Percentiles rank a stretch among this genome's conserved stretches.
Evolutionary conservation across 2,113 vertebrate species (phyloP).

Genomic region (Typhlomys cinereus): DNA sequence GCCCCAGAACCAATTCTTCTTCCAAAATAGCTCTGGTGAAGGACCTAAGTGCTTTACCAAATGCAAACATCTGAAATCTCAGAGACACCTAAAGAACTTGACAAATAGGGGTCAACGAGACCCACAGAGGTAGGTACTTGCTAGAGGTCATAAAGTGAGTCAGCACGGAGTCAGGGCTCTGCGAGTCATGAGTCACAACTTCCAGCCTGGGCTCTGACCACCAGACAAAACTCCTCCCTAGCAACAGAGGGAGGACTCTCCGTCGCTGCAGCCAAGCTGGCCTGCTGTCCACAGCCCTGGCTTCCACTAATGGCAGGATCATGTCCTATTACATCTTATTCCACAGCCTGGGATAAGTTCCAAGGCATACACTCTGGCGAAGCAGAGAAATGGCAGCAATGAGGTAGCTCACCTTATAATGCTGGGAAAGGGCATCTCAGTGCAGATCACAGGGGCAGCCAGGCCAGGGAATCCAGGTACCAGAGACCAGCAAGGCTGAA

Average conservation of each 20-base stretch:
- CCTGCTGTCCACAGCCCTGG: slow-evolving; percentile 11
- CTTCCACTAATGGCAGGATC: slow-evolving; percentile 25
- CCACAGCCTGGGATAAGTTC: slow-evolving; percentile 42
- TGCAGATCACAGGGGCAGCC: not conserved
- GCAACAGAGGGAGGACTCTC: slow-evolving; percentile 35
- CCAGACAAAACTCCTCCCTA: slow-evolving; percentile 53
- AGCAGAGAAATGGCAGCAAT: not conserved
- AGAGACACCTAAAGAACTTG: not conserved
- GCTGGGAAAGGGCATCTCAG: rapidly evolving
- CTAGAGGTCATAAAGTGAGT: slow-evolving; percentile 62
- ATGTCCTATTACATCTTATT: slow-evolving; percentile 61
- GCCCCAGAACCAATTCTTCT: not conserved
- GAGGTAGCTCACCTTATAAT: not conserved
- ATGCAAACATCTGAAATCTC: not conserved
- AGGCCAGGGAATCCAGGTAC: rapidly evolving
- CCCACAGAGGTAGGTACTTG: slow-evolving; percentile 29
- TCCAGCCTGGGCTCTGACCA: slow-evolving; percentile 53
- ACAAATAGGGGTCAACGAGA: not conserved
- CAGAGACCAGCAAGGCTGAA: rapidly evolving
- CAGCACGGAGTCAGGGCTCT: slow-evolving; percentile 11
- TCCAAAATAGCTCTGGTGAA: not conserved
- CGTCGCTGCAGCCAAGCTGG: not conserved
- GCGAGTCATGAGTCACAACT: slow-evolving; percentile 60
- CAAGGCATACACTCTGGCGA: not conserved
- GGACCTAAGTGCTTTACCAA: not conserved